Conservation (phyloP, 2,888 invertebrate genomes). For the Girardia tigrina region DNA sequence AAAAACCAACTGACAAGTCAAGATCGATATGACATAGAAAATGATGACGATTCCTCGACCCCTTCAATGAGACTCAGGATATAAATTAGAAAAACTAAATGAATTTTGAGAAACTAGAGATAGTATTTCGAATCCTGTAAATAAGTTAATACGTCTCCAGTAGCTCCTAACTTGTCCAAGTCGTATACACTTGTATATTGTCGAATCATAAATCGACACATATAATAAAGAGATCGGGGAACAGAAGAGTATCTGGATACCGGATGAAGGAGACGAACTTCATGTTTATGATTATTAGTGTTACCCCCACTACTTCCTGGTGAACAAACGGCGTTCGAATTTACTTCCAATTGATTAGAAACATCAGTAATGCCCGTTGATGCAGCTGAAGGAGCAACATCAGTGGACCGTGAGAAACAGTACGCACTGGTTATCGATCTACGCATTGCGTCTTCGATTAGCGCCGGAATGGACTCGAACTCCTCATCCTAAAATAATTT, state of each 20-base stretch:
- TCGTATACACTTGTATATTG: constrained; percentile 21
- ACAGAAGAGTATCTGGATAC: constrained; percentile 9
- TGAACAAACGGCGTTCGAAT: neutral
- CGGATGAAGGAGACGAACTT: constrained; percentile 31
- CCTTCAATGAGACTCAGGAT: neutral
- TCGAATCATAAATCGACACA: constrained; percentile 32
- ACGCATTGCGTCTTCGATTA: constrained; percentile 26
- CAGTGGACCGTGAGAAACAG: constrained; percentile 30
- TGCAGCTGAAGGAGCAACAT: constrained; percentile 3
- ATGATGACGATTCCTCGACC: neutral
- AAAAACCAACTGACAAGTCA: constrained; percentile 1
- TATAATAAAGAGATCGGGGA: constrained; percentile 30
- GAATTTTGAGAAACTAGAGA: neutral
- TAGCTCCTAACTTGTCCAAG: constrained; percentile 1
- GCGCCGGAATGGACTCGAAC: constrained; percentile 26
- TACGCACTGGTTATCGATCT: constrained; percentile 20
- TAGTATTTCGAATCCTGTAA: constrained; percentile 5
- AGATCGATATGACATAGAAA: neutral
- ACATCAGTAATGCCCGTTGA: neutral
- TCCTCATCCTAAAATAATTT: constrained; percentile 23
- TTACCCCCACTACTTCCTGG: neutral
- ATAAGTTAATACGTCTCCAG: constrained; percentile 16
- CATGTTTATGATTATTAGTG: neutral
- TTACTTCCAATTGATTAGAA: neutral
- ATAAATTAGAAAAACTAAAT: constrained; percentile 1